Base-by-base conservation (phyloP, 2,888 invertebrate species). In the Dioctria rufipes region DNA sequence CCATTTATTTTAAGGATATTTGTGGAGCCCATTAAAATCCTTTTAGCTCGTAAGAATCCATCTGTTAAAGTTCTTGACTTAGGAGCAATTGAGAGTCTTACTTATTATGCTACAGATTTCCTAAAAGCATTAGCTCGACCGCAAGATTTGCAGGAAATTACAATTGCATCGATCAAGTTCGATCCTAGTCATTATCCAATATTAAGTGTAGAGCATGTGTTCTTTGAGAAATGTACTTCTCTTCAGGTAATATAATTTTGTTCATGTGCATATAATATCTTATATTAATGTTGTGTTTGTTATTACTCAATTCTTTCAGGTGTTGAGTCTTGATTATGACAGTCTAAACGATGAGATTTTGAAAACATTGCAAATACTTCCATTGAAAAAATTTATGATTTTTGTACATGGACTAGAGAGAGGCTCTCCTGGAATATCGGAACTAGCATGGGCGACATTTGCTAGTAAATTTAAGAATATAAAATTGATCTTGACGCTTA, bases 91-190 rank as follows among this genome's bases (percentile, higher is more conserved):
- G 89, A 89, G 85, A 86, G 87, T 80, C 84, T 89, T 63, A 88
- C 88, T 46, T 87, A 87, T 80, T 88, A 88, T 82, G 88, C 88
- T 78, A 85, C 86, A 78, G 89, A 89, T 82, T 86, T 88, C 82
- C 83, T 89, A 2, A 88, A 87, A 42, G 87, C 88, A 78, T 85
- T 87, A 81, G 86, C 88, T 73, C 88, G 89, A 82, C 89, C 92
- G 67, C 90, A 91, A 84, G 91, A 91, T 81, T 87, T 95, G 71
- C 90, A 91, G 81, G 90, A 91, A 83, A 89, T 95, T 63, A 93
- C 94, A 84, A 88, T 95, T 84, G 93, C 94, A 83, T 93, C 94
- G 75, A 92, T 95, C 46, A 94, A 94, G 88, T 93, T 93, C 86
- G 93, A 94, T 90, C 93, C 94, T 80, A 91, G 92, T 85, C 91